Evolutionary conservation across 1,140 invertebrate species (phyloP), one percentile per base, ranked within the genome.

Genomic region (Danaus melanippus): DNA sequence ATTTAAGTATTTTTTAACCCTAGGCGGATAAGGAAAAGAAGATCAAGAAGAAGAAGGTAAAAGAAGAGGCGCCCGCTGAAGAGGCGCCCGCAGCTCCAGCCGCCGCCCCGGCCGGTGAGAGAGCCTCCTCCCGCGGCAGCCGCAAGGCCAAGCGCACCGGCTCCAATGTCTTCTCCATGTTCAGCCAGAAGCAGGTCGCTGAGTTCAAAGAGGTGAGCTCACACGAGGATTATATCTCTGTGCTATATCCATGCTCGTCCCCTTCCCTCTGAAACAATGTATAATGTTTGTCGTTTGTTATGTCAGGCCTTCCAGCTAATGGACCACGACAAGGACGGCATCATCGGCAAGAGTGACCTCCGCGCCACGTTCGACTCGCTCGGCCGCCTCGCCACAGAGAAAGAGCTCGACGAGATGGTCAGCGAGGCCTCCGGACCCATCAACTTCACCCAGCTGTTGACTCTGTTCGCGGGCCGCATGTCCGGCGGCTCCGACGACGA

Each of bases 291-390:
- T 42, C n/a, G 43, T 52, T 12, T 17, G 17, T 74, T 49, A 63
- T 64, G 65, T 47, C 71, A 96, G 95, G 96, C 96, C 78, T 99
- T 99, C 93, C 93, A 95, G 87, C 93, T 99, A 79, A 99, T 99
- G 93, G 98, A 99, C 90, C 93, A 95, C 88, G 96, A 99, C 90
- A 97, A 98, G 89, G 98, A 99, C 88, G 97, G 97, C 74, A 94
- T 99, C 89, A 96, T 99, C 84, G 95, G 95, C 83, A 97, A 98
- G 87, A 94, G 93, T 86, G 98, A 99, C 89, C 91, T 99, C 75
- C 94, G 96, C 81, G 94, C 94, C 76, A 97, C 97, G 79, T 99
- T 97, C 89, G 96, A 98, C 88, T 94, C 94, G 66, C 91, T 99
- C 58, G 97, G 97, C 89, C 93, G 94, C 85, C 90, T 97, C 58